phyloP scores from a whole-genome alignment of 2,113 vertebrate species.

The Physeter macrocephalus region DNA sequence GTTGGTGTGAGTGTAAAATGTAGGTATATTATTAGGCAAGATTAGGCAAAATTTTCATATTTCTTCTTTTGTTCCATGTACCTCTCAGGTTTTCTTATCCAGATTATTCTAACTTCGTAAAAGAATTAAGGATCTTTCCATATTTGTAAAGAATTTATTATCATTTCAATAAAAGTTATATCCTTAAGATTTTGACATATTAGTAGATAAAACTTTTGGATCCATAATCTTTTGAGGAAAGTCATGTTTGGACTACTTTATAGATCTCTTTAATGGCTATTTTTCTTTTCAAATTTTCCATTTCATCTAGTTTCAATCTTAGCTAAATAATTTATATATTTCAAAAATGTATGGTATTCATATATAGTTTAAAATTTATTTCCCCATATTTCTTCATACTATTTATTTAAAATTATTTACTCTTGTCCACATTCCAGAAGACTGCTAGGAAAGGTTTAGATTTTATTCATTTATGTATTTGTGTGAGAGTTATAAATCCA shows the following conservation, averaged over 20 bases:
- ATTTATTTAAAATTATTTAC: neutral
- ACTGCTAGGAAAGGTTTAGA: neutral
- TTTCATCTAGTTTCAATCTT: neutral
- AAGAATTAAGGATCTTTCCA: neutral
- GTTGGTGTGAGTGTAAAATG: neutral
- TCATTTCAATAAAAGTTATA: neutral
- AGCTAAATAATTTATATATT: neutral
- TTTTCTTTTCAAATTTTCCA: neutral
- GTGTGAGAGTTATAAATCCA: neutral
- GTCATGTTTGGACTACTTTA: neutral
- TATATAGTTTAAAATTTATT: neutral
- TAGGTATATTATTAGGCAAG: neutral
- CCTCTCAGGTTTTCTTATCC: neutral
- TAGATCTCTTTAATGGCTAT: neutral
- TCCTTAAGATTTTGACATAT: neutral
- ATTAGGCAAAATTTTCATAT: neutral
- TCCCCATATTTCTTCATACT: neutral
- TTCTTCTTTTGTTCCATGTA: neutral
- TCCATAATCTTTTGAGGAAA: neutral
- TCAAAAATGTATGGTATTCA: neutral
- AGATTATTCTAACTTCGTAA: neutral
- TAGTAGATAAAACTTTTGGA: neutral
- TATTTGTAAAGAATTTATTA: neutral
- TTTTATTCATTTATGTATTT: neutral
- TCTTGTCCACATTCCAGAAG: neutral